Evolutionary conservation across 1,140 invertebrate species (phyloP).

Genomic region (Pseudomyrmex gracilis): DNA sequence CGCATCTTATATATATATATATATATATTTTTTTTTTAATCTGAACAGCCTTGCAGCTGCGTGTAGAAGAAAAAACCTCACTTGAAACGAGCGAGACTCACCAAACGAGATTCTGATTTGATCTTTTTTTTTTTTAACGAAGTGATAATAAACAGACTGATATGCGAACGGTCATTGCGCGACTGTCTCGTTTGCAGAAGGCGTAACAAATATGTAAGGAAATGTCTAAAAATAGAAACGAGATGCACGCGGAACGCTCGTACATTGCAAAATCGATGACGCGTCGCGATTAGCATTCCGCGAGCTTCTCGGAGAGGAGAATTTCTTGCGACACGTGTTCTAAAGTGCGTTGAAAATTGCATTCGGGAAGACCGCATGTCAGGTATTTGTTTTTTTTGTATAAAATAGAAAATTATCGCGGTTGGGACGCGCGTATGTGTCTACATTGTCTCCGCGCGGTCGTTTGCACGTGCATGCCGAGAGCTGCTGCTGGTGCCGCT

Average conservation of each 20-base stretch:
- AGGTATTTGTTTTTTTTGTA: background rate
- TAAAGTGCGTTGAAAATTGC: background rate
- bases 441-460: slow-evolving; percentile 1
- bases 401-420: slow-evolving; percentile 21
- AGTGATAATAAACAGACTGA: too few relatives aligned
- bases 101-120: too few relatives aligned
- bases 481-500: background rate
- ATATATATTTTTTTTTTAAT: too few relatives aligned
- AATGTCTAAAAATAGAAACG: background rate
- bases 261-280: slow-evolving; percentile 24
- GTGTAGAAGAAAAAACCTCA: too few relatives aligned
- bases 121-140: too few relatives aligned
- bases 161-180: too few relatives aligned
- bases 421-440: background rate
- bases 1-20: too few relatives aligned
- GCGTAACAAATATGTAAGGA: background rate
- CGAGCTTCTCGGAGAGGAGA: background rate
- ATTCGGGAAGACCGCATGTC: background rate
- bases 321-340: background rate
- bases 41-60: too few relatives aligned
- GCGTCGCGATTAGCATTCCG: background rate
- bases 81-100: too few relatives aligned
- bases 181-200: too few relatives aligned
- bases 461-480: slow-evolving; percentile 27
- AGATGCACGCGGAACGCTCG: background rate